Percentiles rank a stretch among this genome's conserved stretches.
Conservation (phyloP, 2,113 vertebrate genomes). For the Orthonyx spaldingii region DNA sequence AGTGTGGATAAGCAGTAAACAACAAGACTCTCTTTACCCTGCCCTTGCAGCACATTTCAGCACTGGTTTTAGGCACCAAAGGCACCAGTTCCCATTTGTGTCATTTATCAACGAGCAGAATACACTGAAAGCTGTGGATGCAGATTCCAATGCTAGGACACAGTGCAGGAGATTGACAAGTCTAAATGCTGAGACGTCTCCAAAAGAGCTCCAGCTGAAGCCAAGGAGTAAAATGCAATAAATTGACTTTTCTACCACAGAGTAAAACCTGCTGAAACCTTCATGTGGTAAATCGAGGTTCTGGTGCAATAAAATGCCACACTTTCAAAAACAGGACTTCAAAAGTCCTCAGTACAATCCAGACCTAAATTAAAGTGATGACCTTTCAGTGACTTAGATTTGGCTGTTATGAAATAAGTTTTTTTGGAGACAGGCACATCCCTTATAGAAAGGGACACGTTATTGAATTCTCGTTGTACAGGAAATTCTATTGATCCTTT, state of each 20-base stretch:
- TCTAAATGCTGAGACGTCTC: not conserved
- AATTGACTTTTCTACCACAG: not conserved
- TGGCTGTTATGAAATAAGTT: not conserved
- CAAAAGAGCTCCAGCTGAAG: not conserved
- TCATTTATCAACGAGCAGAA: not conserved
- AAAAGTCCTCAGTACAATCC: not conserved
- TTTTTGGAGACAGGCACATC: not conserved
- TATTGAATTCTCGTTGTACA: not conserved
- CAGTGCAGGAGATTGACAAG: not conserved
- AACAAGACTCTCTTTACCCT: not conserved
- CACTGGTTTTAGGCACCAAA: not conserved
- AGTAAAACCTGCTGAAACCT: not conserved
- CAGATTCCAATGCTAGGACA: not conserved
- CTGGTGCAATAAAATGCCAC: not conserved
- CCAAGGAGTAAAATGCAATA: not conserved
- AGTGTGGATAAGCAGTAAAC: not conserved
- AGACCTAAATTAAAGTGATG: not conserved
- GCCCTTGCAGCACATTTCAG: not conserved
- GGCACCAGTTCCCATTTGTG: not conserved
- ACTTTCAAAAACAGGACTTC: not conserved
- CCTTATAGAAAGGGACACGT: not conserved
- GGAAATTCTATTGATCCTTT: not conserved
- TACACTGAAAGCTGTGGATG: not conserved
- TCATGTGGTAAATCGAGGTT: not conserved
- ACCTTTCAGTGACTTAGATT: not conserved